A percentile compares a stretch with the other conserved stretches of the same genome.
Evolutionary conservation across 2,888 invertebrate species (phyloP).

Genomic region (Diachrysia chrysitis): DNA sequence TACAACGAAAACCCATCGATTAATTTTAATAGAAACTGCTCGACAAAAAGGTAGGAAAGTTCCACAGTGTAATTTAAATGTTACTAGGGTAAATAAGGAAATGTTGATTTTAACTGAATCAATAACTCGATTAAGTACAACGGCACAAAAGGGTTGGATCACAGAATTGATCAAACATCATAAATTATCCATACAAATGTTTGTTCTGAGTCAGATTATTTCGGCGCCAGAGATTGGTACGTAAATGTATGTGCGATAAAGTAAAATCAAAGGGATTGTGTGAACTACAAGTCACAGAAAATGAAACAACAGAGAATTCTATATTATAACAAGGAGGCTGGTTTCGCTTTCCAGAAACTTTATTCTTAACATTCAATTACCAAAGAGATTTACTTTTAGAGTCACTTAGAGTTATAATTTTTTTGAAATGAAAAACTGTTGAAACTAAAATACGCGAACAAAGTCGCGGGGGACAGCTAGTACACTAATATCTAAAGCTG

Average conservation of each 20-base stretch:
- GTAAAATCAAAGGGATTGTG: neutral
- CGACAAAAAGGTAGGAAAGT: neutral
- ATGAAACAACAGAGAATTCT: neutral
- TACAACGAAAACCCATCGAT: neutral
- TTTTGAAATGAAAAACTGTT: no score
- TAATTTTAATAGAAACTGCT: neutral
- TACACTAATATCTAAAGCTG: no score
- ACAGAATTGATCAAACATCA: neutral
- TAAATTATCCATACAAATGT: constrained; percentile 2
- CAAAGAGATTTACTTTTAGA: neutral
- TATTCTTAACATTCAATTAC: neutral
- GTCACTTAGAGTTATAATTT: no score
- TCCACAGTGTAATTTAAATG: neutral
- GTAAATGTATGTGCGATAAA: neutral
- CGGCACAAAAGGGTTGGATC: constrained; percentile 1
- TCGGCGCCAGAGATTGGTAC: neutral
- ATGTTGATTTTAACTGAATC: constrained; percentile 4
- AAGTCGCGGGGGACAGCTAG: no score
- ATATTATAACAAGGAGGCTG: neutral
- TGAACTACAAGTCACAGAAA: neutral
- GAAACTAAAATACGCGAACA: no score
- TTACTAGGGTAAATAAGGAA: neutral
- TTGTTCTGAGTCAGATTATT: constrained; percentile 2
- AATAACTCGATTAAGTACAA: constrained; percentile 4
- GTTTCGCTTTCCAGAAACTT: neutral